Base-by-base conservation (phyloP, 2,797 vertebrate genomes). In the Poeciliopsis turneri region DNA sequence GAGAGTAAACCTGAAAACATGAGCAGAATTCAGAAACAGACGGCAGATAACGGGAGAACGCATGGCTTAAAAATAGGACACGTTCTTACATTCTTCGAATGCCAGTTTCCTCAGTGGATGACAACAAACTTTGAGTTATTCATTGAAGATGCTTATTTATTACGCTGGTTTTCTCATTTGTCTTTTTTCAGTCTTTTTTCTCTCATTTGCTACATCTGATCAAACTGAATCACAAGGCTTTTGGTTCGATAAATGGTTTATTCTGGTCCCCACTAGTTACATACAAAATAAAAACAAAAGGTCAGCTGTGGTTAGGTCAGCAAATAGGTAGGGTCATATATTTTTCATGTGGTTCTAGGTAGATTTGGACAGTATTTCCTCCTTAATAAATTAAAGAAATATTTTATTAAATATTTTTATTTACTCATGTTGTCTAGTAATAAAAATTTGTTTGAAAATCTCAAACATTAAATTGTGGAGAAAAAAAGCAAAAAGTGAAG, bases 1-100 rank as follows among this genome's bases (percentile, higher is more conserved):
- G 79, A 77, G 78, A 76, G 86, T 86, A 84, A 92, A 88, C 79
- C 88, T 74, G 79, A 87, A 94, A 93, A 87, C 87, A 94, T 93
- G 88, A 84, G 39, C 2, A 81, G 91, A 92, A 93, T 93, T 87
- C 85, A 81, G 74, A 84, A 66, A 33, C 82, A 83, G 72, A 70
- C 41, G 12, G 20, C 1, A 64, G 81, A 83, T 77, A 51, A 43
- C 77, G 4, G 20, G 75, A n/a, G 64, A 83, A 57, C 5, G 66
- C 36, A 39, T 20, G 78, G 73, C 36, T 30, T 66, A 76, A 57
- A 80, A 78, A 87, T 51, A 43, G 41, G 1, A 78, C 59, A 20
- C 70, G 74, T 81, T 80, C 77, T 74, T 45, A 39, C 81, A 88
- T 90, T 90, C 79, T 78, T 81, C 47, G 74, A 83, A 93, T 88